Evolutionary conservation across 2,113 vertebrate genomes (phyloP).

Genomic region (Pitta sordida): DNA sequence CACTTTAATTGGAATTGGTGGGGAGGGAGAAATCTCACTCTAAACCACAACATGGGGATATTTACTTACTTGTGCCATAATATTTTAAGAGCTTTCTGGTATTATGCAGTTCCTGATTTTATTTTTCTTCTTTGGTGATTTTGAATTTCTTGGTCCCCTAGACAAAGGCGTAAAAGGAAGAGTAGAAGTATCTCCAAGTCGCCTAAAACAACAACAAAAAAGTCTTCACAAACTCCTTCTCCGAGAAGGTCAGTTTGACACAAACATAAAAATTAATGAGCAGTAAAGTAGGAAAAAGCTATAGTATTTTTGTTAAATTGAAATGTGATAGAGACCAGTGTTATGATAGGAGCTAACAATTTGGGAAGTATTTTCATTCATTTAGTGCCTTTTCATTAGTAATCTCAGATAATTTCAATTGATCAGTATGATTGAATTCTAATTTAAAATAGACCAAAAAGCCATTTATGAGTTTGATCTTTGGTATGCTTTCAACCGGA

Average conservation of each 20-base stretch:
- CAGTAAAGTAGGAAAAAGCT: not conserved
- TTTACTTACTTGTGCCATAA: not conserved
- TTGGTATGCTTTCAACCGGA: not conserved
- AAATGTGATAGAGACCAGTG: not conserved
- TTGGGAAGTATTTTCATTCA: not conserved
- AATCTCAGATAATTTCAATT: not conserved
- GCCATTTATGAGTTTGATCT: not conserved
- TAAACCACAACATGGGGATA: too few relatives aligned
- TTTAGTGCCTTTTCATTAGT: not conserved
- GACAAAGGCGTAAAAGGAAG: conserved; percentile 78
- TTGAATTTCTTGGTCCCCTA: conserved; percentile 44
- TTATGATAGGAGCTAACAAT: not conserved
- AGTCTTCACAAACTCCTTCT: conserved; percentile 80
- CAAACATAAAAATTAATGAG: not conserved
- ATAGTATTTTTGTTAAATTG: not conserved
- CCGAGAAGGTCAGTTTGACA: conserved; percentile 76
- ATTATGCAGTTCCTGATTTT: not conserved
- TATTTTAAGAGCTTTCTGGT: not conserved
- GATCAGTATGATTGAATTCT: not conserved
- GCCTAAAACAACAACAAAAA: conserved; percentile 75
- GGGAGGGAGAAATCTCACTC: too few relatives aligned
- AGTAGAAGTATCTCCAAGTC: conserved; percentile 80
- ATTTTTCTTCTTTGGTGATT: not conserved
- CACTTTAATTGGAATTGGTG: too few relatives aligned
- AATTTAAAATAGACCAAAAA: not conserved